Conservation (phyloP, 2,113 vertebrate genomes). For the Tretioscincus oriximinensis region DNA sequence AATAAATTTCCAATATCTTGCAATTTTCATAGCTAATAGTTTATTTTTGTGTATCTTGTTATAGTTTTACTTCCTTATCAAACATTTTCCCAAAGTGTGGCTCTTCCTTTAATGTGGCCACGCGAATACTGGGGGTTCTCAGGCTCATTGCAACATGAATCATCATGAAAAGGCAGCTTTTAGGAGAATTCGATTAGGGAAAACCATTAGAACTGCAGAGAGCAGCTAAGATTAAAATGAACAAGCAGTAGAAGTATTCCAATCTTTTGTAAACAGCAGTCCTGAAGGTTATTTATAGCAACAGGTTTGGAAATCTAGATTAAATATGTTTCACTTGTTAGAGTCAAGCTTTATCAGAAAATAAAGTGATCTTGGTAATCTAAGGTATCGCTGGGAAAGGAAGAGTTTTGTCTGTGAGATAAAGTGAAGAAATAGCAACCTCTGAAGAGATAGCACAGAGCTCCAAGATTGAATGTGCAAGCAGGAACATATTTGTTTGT, state of each 20-base stretch:
- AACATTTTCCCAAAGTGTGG: background rate
- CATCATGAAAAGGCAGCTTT: background rate
- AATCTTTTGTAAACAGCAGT: slow-evolving; percentile 14
- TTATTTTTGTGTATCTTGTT: no score
- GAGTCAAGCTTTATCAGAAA: slow-evolving; percentile 19
- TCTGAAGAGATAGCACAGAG: background rate
- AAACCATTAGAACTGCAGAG: slow-evolving; percentile 20
- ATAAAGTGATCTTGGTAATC: slow-evolving; percentile 11
- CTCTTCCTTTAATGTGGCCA: background rate
- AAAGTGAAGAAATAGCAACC: background rate
- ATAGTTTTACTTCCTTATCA: background rate
- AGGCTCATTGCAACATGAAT: background rate
- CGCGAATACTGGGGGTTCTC: background rate
- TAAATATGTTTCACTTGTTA: slow-evolving; percentile 31
- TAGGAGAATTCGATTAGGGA: slow-evolving; percentile 33
- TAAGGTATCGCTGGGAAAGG: slow-evolving; percentile 21
- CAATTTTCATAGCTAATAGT: no score
- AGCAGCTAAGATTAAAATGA: slow-evolving; percentile 18
- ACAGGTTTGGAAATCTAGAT: slow-evolving; percentile 21
- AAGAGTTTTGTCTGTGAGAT: background rate
- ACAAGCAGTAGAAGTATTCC: background rate
- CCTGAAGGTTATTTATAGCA: slow-evolving; percentile 34
- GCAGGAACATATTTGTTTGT: accelerated
- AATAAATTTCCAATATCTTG: no score
- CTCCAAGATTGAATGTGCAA: background rate